Conservation (phyloP, 2,888 invertebrate genomes). For the Drosophila barbarae region DNA sequence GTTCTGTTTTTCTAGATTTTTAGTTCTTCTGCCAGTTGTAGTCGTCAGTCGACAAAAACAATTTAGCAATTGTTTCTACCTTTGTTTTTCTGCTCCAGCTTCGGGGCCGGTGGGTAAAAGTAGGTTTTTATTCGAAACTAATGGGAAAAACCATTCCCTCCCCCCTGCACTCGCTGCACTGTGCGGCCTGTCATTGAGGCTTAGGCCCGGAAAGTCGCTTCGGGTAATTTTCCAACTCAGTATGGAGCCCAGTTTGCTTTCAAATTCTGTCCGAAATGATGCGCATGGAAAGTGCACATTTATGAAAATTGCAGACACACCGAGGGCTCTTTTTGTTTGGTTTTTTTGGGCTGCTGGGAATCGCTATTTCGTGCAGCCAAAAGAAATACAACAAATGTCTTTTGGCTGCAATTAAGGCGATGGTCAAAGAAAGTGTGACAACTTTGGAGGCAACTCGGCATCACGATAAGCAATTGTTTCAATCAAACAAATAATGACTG, state of each 20-base stretch:
- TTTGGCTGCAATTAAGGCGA: conserved; percentile 46
- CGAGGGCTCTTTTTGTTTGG: conserved; percentile 26
- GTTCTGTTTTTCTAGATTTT: conserved; percentile 16
- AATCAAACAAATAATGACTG: conserved; percentile 28
- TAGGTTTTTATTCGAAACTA: conserved; percentile 65
- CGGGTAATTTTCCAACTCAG: conserved; percentile 34
- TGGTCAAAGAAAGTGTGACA: conserved; percentile 53
- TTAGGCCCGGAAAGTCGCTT: conserved; percentile 32
- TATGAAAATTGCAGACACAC: conserved; percentile 59
- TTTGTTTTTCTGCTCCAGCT: conserved; percentile 41
- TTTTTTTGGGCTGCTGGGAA: conserved; percentile 28
- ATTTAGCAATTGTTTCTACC: conserved; percentile 58
- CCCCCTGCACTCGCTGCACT: conserved; percentile 20
- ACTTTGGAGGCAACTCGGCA: conserved; percentile 9
- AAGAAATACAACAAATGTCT: conserved; percentile 8
- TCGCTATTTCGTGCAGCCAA: conserved; percentile 50
- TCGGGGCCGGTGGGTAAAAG: conserved; percentile 55
- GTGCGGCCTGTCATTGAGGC: conserved; percentile 47
- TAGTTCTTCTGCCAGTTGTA: conserved; percentile 46
- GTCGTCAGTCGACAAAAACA: conserved; percentile 39
- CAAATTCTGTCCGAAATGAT: conserved; percentile 54
- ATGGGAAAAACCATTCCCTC: conserved; percentile 60
- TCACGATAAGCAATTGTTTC: conserved; percentile 38
- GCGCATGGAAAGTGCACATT: conserved; percentile 61
- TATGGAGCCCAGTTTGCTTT: conserved; percentile 42